These are phyloP conservation scores for Andricus quercusramuli DNA, from an alignment of 2,888 invertebrate species.

Conservation along the genomic window DNA sequence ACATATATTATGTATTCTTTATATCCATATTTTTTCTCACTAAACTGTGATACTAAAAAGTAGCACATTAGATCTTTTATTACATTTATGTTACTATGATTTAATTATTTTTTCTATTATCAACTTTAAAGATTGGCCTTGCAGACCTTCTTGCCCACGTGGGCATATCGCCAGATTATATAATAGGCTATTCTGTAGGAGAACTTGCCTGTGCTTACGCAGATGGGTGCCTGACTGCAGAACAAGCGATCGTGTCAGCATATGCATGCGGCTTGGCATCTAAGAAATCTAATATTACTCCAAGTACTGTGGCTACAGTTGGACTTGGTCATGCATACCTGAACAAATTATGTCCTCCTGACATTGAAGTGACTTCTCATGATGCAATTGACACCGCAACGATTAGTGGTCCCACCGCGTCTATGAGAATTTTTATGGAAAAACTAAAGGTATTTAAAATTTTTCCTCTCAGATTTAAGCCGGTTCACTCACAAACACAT, in stretches of 20 bases:
- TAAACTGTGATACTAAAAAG: too few relatives aligned
- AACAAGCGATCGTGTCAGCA: slow-evolving; percentile 82
- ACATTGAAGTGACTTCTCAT: slow-evolving; percentile 89
- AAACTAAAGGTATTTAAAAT: slow-evolving; percentile 73
- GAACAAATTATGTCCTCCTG: slow-evolving; percentile 79
- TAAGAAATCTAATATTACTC: slow-evolving; percentile 73
- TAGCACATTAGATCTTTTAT: too few relatives aligned
- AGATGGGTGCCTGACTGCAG: slow-evolving; percentile 82
- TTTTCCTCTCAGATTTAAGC: too few relatives aligned
- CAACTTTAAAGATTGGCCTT: slow-evolving; percentile 79
- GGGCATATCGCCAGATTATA: slow-evolving; percentile 84
- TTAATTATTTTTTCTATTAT: neutral
- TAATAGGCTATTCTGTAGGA: slow-evolving; percentile 93
- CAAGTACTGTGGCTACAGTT: slow-evolving; percentile 81
- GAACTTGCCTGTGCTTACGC: slow-evolving; percentile 91
- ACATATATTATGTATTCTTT: slow-evolving; percentile 66
- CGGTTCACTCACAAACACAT: too few relatives aligned
- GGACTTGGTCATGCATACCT: slow-evolving; percentile 71
- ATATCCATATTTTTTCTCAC: too few relatives aligned
- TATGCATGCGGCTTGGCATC: slow-evolving; percentile 81
- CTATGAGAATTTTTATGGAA: slow-evolving; percentile 82
- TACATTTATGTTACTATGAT: too few relatives aligned
- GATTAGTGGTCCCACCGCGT: slow-evolving; percentile 86
- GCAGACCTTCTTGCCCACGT: slow-evolving; percentile 81
- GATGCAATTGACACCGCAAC: slow-evolving; percentile 89